Base-by-base conservation (phyloP, 2,113 vertebrate genomes). In the Pygoscelis adeliae region DNA sequence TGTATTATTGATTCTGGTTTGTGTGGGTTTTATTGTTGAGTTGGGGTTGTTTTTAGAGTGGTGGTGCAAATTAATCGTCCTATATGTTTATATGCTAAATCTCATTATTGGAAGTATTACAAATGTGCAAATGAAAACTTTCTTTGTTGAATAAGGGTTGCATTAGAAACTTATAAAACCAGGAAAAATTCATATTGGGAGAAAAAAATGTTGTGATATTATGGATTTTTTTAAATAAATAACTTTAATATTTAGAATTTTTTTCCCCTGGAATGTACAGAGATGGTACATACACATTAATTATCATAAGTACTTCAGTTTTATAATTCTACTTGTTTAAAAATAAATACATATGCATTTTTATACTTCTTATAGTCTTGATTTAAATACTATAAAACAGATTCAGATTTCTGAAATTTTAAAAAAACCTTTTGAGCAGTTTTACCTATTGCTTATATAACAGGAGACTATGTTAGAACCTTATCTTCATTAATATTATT, bases 21-120 rank as follows among this genome's bases (percentile, higher is more conserved):
- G 1, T 20, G 15, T 4, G 2, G 6, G 0, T 2, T 3, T 78
- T 78, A 5, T n/a, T 55, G 3, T 26, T 78, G 14, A 3, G 1
- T 56, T 67, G 58, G 5, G 4, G 6, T 2, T 4, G 11, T 40
- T 47, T 65, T 19, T 3, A 26, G 26, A 2, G 3, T 50, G 10
- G 2, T 50, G 4, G 7, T 80, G 16, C 13, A 79, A 58, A 88
- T 56, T 74, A 62, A 29, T 50, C 6, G 38, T 55, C 17, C 5
- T 25, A 9, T 47, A 69, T 23, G 1, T 46, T 30, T 27, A 11
- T 36, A 66, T 27, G 14, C 0, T 67, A 80, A 72, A 55, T 50
- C 12, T 83, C 12, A 50, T 80, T 53, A 46, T 44, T 53, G 47
- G 1, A 70, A 61, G 9, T 65, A 53, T 23, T 49, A 73, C 7